Evolutionary conservation across 2,888 invertebrate genomes (phyloP).

Genomic region (Dynastes hyllus): DNA sequence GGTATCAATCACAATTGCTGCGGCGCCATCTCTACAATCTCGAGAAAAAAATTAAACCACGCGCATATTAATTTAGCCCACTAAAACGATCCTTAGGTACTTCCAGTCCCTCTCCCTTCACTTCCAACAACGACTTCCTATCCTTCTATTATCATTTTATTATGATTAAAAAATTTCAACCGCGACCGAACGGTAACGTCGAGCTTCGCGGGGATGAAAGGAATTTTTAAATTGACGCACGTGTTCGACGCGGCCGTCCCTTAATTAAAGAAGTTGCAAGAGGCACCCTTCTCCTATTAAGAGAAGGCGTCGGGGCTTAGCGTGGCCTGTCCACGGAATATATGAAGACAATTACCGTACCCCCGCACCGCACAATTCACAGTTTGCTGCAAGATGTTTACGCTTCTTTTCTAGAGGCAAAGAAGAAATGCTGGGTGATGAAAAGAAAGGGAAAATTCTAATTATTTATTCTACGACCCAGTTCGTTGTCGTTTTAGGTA

Average conservation of each 20-base stretch:
- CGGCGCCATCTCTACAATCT: not conserved
- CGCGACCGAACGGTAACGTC: constrained; percentile 7
- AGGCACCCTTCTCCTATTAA: constrained; percentile 19
- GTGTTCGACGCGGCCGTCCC: constrained; percentile 33
- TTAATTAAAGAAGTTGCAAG: constrained; percentile 37
- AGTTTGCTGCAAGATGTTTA: constrained; percentile 12
- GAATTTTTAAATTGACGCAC: constrained; percentile 48
- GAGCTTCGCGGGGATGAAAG: not conserved
- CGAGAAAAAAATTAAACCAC: not conserved
- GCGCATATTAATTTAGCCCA: constrained; percentile 1
- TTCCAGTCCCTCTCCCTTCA: not conserved
- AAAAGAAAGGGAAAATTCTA: constrained; percentile 7
- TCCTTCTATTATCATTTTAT: constrained; percentile 44
- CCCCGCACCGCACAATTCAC: too few relatives aligned
- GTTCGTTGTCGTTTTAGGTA: not conserved
- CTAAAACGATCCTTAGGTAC: not conserved
- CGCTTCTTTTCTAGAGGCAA: not conserved
- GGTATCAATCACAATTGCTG: not conserved
- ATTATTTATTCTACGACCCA: not conserved
- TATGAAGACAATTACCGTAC: constrained; percentile 30
- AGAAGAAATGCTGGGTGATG: not conserved
- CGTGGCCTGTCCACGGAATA: constrained; percentile 15
- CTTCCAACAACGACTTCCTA: not conserved
- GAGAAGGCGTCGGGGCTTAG: not conserved
- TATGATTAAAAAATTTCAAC: constrained; percentile 46